These are phyloP conservation scores for Ips nitidus DNA, from an alignment of 1,140 invertebrate species.

Conservation along the genomic window DNA sequence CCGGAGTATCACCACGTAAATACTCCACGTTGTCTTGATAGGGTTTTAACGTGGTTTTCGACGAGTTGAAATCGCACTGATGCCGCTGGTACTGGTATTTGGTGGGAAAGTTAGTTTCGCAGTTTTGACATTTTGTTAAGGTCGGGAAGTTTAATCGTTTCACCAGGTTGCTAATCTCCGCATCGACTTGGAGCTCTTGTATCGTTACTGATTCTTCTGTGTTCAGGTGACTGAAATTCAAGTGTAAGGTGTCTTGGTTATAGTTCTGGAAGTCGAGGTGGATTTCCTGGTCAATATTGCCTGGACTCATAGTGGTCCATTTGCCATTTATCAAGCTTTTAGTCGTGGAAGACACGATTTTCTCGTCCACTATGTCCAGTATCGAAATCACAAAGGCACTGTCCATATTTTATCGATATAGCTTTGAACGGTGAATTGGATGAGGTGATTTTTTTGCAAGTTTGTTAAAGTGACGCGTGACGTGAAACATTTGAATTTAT, in stretches of 20 bases:
- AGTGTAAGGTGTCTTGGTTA: slow-evolving; percentile 9
- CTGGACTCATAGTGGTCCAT: too few species aligned
- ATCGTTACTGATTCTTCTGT: slow-evolving; percentile 21
- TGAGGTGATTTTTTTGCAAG: slow-evolving; percentile 15
- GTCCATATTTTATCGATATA: slow-evolving; percentile 20
- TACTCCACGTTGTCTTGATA: slow-evolving; percentile 23
- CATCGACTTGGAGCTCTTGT: neutral
- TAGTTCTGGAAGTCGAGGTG: slow-evolving; percentile 23
- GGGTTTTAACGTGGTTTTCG: slow-evolving; percentile 48
- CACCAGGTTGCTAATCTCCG: neutral
- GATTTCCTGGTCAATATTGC: neutral
- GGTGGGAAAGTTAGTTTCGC: slow-evolving; percentile 51
- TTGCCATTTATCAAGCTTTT: too few species aligned
- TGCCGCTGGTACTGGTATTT: slow-evolving; percentile 53
- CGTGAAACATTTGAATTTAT: slow-evolving; percentile 28
- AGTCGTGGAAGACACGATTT: slow-evolving; percentile 12
- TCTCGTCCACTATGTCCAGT: slow-evolving; percentile 18
- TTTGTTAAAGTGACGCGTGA: slow-evolving; percentile 1
- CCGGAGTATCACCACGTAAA: neutral
- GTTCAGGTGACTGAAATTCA: slow-evolving; percentile 8
- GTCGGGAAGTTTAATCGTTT: slow-evolving; percentile 34
- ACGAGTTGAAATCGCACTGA: slow-evolving; percentile 51
- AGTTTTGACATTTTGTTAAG: slow-evolving; percentile 51
- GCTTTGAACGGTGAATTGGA: slow-evolving; percentile 6
- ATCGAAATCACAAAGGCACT: slow-evolving; percentile 23